Conservation (phyloP, 2,113 vertebrate genomes). For the Eclectus roratus region DNA sequence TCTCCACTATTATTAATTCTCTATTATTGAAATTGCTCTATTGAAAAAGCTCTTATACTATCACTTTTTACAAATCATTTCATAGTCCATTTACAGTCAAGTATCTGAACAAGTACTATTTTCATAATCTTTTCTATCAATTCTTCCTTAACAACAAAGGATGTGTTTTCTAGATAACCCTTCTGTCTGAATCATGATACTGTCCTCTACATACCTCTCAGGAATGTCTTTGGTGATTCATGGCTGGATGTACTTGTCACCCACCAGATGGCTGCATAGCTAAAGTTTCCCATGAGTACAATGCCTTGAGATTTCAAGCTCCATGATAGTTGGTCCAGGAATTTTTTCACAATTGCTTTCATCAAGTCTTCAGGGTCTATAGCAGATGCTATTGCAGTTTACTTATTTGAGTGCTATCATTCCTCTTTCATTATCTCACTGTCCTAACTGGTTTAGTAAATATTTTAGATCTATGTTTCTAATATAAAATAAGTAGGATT, state of each 20-base stretch:
- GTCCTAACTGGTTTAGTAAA: slow-evolving; percentile 3
- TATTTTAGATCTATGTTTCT: slow-evolving; percentile 7
- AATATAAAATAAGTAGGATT: neutral
- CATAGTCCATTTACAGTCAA: neutral
- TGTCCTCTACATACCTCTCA: neutral
- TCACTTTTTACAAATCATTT: neutral
- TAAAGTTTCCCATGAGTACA: slow-evolving; percentile 21
- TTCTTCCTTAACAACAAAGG: neutral
- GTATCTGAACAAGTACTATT: neutral
- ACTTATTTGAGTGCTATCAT: neutral
- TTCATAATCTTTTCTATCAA: neutral
- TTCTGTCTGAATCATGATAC: neutral
- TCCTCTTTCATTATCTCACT: neutral
- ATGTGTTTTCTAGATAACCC: neutral
- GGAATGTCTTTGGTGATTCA: slow-evolving; percentile 32
- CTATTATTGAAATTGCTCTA: neutral
- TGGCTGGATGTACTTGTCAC: slow-evolving; percentile 34
- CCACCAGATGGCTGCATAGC: slow-evolving; percentile 19
- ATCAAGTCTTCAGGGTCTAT: neutral
- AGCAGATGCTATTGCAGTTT: slow-evolving; percentile 43
- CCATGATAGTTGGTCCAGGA: neutral
- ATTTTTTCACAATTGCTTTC: slow-evolving; percentile 45
- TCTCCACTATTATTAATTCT: neutral
- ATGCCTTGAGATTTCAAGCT: slow-evolving; percentile 17
- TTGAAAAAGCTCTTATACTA: neutral